These are phyloP conservation scores for Erebia epiphron DNA, from an alignment of 2,888 invertebrate species.

Conservation along the genomic window DNA sequence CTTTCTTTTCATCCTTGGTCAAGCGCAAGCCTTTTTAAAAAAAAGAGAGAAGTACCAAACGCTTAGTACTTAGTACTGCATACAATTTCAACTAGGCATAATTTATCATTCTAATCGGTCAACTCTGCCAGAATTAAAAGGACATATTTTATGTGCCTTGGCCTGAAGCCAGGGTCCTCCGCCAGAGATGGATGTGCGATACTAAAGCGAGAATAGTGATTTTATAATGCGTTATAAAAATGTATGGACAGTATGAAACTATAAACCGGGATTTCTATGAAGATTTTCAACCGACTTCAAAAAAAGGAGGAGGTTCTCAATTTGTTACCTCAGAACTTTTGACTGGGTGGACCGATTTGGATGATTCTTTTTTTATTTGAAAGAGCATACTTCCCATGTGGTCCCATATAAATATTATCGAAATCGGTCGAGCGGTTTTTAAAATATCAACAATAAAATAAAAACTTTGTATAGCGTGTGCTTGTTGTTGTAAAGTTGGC, in stretches of 20 bases:
- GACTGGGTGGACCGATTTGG: too few species aligned
- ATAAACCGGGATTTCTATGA: neutral
- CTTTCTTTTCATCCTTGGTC: too few species aligned
- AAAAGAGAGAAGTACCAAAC: neutral
- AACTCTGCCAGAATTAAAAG: conserved; percentile 58
- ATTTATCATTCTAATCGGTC: conserved; percentile 61
- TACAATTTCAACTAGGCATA: conserved; percentile 21
- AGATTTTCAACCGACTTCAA: too few species aligned
- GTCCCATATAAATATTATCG: too few species aligned
- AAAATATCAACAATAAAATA: too few species aligned
- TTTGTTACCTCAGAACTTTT: too few species aligned
- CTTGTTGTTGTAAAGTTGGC: too few species aligned
- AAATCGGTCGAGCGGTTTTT: too few species aligned
- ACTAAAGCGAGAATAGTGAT: conserved; percentile 33
- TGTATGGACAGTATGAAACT: conserved; percentile 19
- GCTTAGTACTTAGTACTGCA: conserved; percentile 13
- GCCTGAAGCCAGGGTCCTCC: conserved; percentile 49
- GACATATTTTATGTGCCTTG: conserved; percentile 55
- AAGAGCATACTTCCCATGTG: too few species aligned
- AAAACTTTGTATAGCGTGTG: too few species aligned
- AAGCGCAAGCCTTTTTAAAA: neutral
- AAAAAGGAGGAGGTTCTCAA: too few species aligned
- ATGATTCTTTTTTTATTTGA: too few species aligned
- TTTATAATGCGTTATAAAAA: conserved; percentile 31
- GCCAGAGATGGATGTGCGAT: conserved; percentile 50